These are phyloP conservation scores for Pollenia angustigena DNA, from an alignment of 2,888 invertebrate genomes.

Conservation along the genomic window DNA sequence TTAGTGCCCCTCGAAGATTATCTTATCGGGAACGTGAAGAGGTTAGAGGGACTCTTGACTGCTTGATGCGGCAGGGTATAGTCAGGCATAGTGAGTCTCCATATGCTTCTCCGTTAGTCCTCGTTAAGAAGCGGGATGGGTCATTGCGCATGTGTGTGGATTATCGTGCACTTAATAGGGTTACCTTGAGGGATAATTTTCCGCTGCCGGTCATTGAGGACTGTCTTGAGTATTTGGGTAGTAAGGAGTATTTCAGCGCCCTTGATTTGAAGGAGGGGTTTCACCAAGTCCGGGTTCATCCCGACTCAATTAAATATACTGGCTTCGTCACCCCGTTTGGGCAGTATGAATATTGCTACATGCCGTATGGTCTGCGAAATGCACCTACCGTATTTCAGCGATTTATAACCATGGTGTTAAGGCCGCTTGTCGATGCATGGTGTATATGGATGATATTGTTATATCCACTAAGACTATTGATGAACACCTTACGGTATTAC, in stretches of 20 bases:
- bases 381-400: slow-evolving; percentile 41
- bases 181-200: slow-evolving; percentile 33
- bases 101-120: slow-evolving; percentile 12
- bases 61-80: slow-evolving; percentile 1
- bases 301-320: too few relatives aligned
- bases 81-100: slow-evolving; percentile 37
- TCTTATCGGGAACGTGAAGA: slow-evolving; percentile 21
- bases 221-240: slow-evolving; percentile 23
- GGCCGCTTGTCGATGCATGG: not conserved
- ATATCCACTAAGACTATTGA: slow-evolving; percentile 10
- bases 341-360: slow-evolving; percentile 14
- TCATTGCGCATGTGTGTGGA: slow-evolving; percentile 32
- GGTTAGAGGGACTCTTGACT: slow-evolving; percentile 8
- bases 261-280: slow-evolving; percentile 26
- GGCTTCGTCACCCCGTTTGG: slow-evolving; percentile 23
- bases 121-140: slow-evolving; percentile 23
- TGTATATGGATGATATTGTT: slow-evolving; percentile 45
- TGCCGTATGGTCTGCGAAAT: slow-evolving; percentile 27
- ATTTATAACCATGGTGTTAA: not conserved
- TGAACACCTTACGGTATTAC: slow-evolving; percentile 8
- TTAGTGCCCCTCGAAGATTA: slow-evolving; percentile 5
- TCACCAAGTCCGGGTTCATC: too few relatives aligned
- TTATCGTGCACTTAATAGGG: slow-evolving; percentile 7
- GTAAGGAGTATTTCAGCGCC: slow-evolving; percentile 19
- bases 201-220: slow-evolving; percentile 37